phyloP scores from a whole-genome alignment of 2,888 invertebrate genomes.

The Tigriopus californicus region DNA sequence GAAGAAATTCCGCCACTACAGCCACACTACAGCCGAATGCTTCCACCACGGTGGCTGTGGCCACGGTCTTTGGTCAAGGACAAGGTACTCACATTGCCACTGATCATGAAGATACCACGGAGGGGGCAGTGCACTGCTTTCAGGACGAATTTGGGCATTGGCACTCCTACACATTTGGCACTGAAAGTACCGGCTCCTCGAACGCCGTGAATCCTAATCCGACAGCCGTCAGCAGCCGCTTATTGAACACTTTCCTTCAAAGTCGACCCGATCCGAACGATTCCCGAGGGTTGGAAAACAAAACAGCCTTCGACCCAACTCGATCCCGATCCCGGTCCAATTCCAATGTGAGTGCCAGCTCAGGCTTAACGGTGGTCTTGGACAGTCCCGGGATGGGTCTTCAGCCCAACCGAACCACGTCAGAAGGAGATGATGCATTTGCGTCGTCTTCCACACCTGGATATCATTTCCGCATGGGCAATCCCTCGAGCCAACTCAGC shows the following conservation, averaged over 20 bases:
- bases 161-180: slow-evolving; percentile 70
- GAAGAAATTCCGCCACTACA: too few species aligned
- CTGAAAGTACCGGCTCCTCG: slow-evolving; percentile 39
- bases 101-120: slow-evolving; percentile 58
- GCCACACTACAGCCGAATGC: too few species aligned
- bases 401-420: slow-evolving; percentile 15
- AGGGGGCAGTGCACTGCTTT: slow-evolving; percentile 68
- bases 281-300: too few species aligned
- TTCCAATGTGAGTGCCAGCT: slow-evolving; percentile 22
- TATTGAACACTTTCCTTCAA: not conserved
- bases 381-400: slow-evolving; percentile 24
- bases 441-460: not conserved
- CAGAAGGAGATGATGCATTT: not conserved
- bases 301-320: not conserved
- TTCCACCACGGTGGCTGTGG: too few species aligned
- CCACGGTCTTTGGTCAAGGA: not conserved
- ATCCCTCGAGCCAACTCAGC: slow-evolving; percentile 11
- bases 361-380: slow-evolving; percentile 28
- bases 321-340: slow-evolving; percentile 19
- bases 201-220: slow-evolving; percentile 14
- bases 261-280: not conserved
- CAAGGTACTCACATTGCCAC: slow-evolving; percentile 42
- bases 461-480: slow-evolving; percentile 12
- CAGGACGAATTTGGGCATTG: slow-evolving; percentile 68
- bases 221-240: not conserved